Conservation (phyloP, 2,888 invertebrate species). For the Megastigmus dorsalis region DNA sequence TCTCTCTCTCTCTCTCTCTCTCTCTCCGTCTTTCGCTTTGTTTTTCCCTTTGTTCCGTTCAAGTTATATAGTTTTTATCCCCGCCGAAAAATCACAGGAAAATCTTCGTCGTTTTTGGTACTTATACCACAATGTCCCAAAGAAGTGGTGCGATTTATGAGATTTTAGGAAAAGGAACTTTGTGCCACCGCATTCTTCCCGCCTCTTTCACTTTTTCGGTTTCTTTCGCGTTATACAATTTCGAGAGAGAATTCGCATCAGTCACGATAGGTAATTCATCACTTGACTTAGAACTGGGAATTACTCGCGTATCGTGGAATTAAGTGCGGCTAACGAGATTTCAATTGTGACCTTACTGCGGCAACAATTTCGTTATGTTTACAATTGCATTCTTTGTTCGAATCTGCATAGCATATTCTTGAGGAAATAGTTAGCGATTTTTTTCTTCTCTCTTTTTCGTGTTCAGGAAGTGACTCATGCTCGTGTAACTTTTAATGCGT, state of each 20-base stretch:
- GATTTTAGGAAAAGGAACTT: too few relatives aligned
- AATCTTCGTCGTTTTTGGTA: too few relatives aligned
- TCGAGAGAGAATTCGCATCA: not conserved
- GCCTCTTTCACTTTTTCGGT: not conserved
- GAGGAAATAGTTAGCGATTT: not conserved
- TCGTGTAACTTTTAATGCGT: too few relatives aligned
- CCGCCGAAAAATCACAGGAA: not conserved
- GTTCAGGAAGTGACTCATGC: too few relatives aligned
- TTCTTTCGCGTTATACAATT: not conserved
- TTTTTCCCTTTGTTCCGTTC: not conserved
- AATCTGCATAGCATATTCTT: not conserved
- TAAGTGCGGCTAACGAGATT: constrained; percentile 1
- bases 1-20: constrained; percentile 8
- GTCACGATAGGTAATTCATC: constrained; percentile 6
- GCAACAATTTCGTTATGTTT: not conserved
- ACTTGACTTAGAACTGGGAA: too few relatives aligned
- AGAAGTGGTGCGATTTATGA: too few relatives aligned
- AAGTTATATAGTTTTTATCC: too few relatives aligned
- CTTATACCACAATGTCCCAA: too few relatives aligned
- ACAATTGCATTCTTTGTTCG: too few relatives aligned
- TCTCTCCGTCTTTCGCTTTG: too few relatives aligned
- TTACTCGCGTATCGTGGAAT: not conserved
- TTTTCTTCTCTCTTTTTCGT: not conserved
- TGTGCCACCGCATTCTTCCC: not conserved
- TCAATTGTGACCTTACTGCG: too few relatives aligned